Evolutionary conservation across 2,888 invertebrate genomes (phyloP).

Genomic region (Phorcus lineatus): DNA sequence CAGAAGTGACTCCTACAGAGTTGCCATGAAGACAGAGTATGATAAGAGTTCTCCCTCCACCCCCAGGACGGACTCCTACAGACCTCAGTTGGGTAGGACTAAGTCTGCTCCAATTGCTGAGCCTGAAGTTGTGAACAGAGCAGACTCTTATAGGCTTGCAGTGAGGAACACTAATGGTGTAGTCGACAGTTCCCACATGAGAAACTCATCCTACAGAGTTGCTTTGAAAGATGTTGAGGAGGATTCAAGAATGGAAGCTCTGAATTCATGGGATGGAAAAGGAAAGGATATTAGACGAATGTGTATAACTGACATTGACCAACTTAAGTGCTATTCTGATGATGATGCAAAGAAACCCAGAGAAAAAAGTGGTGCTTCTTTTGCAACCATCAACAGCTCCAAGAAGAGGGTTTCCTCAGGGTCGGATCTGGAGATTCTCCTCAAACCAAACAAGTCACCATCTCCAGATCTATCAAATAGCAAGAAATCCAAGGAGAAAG

Average conservation of each 20-base stretch:
- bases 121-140: conserved; percentile 47
- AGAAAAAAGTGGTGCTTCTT: conserved; percentile 2
- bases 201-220: conserved; percentile 62
- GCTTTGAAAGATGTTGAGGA: conserved; percentile 52
- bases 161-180: conserved; percentile 60
- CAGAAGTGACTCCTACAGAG: conserved; percentile 59
- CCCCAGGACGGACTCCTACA: not conserved
- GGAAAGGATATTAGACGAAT: conserved; percentile 58
- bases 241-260: conserved; percentile 44
- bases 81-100: conserved; percentile 27
- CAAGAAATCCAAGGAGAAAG: conserved; percentile 48
- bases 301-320: conserved; percentile 67
- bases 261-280: conserved; percentile 43
- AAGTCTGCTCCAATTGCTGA: conserved; percentile 24
- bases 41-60: not conserved
- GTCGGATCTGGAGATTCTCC: conserved; percentile 24
- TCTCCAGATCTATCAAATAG: conserved; percentile 19
- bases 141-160: conserved; percentile 65
- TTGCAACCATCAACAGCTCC: conserved; percentile 34
- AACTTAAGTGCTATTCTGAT: conserved; percentile 50
- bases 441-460: conserved; percentile 25
- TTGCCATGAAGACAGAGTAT: conserved; percentile 51
- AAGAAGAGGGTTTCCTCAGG: conserved; percentile 36
- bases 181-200: conserved; percentile 36
- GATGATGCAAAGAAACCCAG: conserved; percentile 18